phyloP scores from a whole-genome alignment of 2,888 invertebrate species.

The Heterodera filipjevi region DNA sequence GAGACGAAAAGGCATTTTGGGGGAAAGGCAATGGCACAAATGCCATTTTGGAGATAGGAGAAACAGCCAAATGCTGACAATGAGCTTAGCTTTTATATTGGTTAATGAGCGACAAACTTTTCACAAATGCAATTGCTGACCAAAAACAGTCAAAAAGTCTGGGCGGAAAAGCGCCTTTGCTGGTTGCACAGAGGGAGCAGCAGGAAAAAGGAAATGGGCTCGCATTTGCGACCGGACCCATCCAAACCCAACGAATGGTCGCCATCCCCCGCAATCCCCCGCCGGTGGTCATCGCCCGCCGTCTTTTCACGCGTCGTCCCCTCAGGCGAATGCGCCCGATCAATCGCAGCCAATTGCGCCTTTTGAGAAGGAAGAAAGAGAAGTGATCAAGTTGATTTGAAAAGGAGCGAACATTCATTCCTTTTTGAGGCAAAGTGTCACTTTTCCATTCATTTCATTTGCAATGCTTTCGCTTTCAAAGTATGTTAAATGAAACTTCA shows the following conservation, averaged over 20 bases:
- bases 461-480: no score
- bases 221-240: neutral
- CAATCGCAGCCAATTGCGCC: slow-evolving; percentile 1
- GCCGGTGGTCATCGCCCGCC: neutral
- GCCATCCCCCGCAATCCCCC: neutral
- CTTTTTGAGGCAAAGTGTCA: no score
- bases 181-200: neutral
- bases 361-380: neutral
- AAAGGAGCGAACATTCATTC: no score
- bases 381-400: neutral
- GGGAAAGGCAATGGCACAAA: neutral
- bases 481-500: no score
- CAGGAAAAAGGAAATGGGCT: neutral
- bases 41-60: neutral
- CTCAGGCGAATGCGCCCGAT: neutral
- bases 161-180: neutral
- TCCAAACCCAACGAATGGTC: neutral
- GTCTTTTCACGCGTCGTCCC: neutral
- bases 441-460: no score
- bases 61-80: no score
- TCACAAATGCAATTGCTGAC: neutral
- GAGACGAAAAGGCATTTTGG: neutral
- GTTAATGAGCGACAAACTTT: no score
- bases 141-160: neutral
- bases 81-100: no score